Percentiles rank a stretch among this genome's conserved stretches.
phyloP scores from a whole-genome alignment of 2,113 vertebrate genomes.

The Chaetodon auriga region DNA sequence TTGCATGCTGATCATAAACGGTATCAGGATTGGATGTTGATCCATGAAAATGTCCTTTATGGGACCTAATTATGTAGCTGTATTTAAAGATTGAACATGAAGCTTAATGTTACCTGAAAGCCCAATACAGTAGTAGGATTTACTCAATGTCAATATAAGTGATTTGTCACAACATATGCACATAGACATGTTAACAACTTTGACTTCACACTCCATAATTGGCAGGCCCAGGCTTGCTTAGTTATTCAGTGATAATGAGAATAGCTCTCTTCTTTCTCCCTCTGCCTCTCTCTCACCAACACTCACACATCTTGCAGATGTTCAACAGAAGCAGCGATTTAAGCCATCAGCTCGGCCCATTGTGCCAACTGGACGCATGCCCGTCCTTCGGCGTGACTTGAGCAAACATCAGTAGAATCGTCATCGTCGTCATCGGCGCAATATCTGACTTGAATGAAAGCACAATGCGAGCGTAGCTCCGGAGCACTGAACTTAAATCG shows the following conservation, averaged over 20 bases:
- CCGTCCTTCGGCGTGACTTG: background rate
- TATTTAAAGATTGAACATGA: slow-evolving; percentile 15
- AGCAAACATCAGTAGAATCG: background rate
- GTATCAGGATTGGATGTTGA: slow-evolving; percentile 12
- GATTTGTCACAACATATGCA: slow-evolving; percentile 70
- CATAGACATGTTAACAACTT: slow-evolving; percentile 70
- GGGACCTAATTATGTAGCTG: slow-evolving; percentile 27
- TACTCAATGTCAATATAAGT: slow-evolving; percentile 37
- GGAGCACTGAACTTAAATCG: slow-evolving; percentile 64
- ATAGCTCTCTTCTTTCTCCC: slow-evolving; percentile 24
- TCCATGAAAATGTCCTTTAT: slow-evolving; percentile 18
- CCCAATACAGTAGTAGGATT: slow-evolving; percentile 41
- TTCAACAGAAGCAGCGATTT: slow-evolving; percentile 30
- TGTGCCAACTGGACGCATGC: slow-evolving; percentile 2
- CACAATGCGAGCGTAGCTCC: slow-evolving; percentile 23
- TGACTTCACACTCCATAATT: slow-evolving; percentile 77
- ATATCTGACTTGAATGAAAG: slow-evolving; percentile 34
- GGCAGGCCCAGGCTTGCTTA: slow-evolving; percentile 59
- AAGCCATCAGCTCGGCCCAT: slow-evolving; percentile 13
- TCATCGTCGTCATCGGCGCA: slow-evolving; percentile 9
- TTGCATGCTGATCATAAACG: slow-evolving; percentile 40
- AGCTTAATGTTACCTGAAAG: slow-evolving; percentile 38
- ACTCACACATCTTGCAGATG: slow-evolving; percentile 21
- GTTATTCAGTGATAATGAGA: slow-evolving; percentile 81
- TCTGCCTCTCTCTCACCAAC: slow-evolving; percentile 19